A percentile compares a stretch with the other conserved stretches of the same genome.
Conservation (phyloP, 2,797 vertebrate species). For the Heteromormyrus szaboi region DNA sequence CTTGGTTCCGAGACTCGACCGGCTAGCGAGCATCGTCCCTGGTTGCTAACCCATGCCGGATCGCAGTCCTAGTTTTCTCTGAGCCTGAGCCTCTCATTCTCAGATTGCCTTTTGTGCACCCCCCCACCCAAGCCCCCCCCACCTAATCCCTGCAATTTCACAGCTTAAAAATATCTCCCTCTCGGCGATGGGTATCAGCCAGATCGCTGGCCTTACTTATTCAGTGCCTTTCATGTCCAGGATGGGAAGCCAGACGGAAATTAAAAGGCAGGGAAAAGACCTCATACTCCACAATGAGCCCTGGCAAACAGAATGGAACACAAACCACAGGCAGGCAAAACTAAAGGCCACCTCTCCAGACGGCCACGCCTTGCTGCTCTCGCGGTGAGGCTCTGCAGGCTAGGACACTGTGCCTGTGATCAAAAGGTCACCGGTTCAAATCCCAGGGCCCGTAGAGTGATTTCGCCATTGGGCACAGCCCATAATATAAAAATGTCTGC, state of each 20-base stretch:
- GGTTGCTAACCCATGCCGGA: neutral
- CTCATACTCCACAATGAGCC: neutral
- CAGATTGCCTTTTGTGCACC: neutral
- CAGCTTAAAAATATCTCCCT: slow-evolving; percentile 17
- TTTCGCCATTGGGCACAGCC: neutral
- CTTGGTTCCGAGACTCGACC: neutral
- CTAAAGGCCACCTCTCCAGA: neutral
- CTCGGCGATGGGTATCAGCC: neutral
- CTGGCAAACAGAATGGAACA: neutral
- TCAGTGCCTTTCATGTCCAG: slow-evolving; percentile 17
- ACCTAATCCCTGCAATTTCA: slow-evolving; percentile 12
- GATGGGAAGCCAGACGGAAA: slow-evolving; percentile 9
- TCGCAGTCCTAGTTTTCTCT: neutral
- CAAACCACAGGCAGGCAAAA: neutral
- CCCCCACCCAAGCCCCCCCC: neutral
- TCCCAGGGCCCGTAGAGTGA: neutral
- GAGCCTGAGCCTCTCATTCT: neutral
- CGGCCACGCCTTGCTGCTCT: neutral
- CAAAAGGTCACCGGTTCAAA: neutral
- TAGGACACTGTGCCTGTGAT: neutral
- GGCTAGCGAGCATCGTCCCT: neutral
- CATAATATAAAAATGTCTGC: neutral
- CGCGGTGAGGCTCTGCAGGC: neutral
- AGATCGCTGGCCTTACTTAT: neutral
- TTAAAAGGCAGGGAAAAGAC: slow-evolving; percentile 10